phyloP scores from a whole-genome alignment of 1,140 invertebrate species.

The Atta cephalotes region DNA sequence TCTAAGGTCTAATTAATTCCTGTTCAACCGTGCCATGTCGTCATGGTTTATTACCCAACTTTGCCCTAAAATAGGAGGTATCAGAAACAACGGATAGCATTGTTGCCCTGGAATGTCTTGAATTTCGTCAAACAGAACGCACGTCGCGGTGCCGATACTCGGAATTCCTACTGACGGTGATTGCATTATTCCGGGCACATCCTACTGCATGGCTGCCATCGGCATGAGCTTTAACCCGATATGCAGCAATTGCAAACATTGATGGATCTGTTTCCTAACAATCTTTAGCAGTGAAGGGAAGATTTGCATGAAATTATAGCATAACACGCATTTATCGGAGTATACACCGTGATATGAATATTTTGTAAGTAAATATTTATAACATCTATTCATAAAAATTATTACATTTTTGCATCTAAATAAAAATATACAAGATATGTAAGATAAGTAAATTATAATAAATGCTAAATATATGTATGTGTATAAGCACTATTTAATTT shows the following conservation, averaged over 20 bases:
- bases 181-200: conserved; percentile 68
- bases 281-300: conserved; percentile 18
- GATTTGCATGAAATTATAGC: conserved; percentile 9
- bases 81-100: conserved; percentile 55
- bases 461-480: neutral
- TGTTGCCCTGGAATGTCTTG: conserved; percentile 58
- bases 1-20: conserved; percentile 32
- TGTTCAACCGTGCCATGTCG: conserved; percentile 26
- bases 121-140: conserved; percentile 67
- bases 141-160: conserved; percentile 55
- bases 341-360: neutral
- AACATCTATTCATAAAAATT: neutral
- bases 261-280: neutral
- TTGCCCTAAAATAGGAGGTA: neutral
- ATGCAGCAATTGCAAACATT: conserved; percentile 47
- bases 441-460: neutral
- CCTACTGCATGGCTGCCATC: conserved; percentile 49
- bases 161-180: conserved; percentile 67
- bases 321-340: neutral
- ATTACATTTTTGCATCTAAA: neutral
- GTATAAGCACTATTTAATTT: neutral
- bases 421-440: neutral
- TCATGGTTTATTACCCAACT: conserved; percentile 4
- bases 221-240: conserved; percentile 55
- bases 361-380: neutral